A percentile compares a stretch with the other conserved stretches of the same genome.
These are phyloP conservation scores for Macaria notata DNA, from an alignment of 2,888 invertebrate genomes.

Conservation along the genomic window DNA sequence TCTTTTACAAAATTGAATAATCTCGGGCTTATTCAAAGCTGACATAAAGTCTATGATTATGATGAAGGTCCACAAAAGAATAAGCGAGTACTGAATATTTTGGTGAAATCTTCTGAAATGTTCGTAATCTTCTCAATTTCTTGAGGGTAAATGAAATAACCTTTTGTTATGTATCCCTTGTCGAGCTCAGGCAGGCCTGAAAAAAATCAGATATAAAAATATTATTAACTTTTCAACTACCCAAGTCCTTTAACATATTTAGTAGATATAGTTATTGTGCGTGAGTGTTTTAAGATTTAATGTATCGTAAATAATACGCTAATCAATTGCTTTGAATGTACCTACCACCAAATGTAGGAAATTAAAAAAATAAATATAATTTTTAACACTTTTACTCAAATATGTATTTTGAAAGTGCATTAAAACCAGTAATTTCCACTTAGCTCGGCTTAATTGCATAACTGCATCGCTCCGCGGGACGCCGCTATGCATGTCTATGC, in stretches of 20 bases:
- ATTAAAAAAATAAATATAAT: too few species aligned
- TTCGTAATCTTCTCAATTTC: constrained; percentile 2
- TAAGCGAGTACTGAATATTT: neutral
- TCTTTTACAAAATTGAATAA: too few species aligned
- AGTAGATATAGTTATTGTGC: too few species aligned
- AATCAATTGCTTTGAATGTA: too few species aligned
- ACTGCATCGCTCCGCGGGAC: constrained; percentile 7
- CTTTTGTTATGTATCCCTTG: constrained; percentile 4
- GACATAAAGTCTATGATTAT: neutral
- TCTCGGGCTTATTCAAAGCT: neutral
- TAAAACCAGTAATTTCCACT: too few species aligned
- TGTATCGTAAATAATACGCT: too few species aligned
- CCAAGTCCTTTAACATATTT: too few species aligned
- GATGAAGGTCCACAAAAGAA: constrained; percentile 1
- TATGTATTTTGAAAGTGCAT: too few species aligned
- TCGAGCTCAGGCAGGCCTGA: neutral
- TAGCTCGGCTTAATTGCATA: constrained; percentile 1
- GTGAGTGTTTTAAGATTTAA: too few species aligned
- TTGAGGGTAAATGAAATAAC: neutral
- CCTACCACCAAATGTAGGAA: too few species aligned
- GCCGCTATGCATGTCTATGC: constrained; percentile 17
- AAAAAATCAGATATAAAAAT: neutral
- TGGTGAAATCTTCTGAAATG: neutral
- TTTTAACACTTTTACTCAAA: too few species aligned
- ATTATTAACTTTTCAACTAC: too few species aligned